Base-by-base conservation (phyloP, 2,888 invertebrate genomes). In the Synanthedon tipuliformis region DNA sequence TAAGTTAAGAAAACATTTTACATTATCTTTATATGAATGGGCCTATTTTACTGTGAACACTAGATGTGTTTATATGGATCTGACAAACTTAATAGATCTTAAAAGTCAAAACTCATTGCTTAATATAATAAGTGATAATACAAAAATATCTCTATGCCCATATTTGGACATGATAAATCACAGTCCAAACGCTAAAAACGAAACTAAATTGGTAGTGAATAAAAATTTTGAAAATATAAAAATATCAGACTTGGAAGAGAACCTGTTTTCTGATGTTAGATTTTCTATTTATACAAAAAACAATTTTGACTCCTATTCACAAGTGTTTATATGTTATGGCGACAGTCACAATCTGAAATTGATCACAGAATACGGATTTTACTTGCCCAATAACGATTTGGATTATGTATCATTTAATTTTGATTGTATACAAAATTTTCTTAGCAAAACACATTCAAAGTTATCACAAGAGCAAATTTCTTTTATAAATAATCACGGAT, bases 151-250 rank as follows among this genome's bases (percentile, higher is more conserved):
- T 4, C 76, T 97, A 51, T 95, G 95, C 57, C 97, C 97, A 0
- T 95, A 93, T 73, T 85, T 97, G 56, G 97, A 97, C 76, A 90
- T 97, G 83, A 93, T 97, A 58, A 97, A 97, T 84, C 97, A 97
- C 71, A 92, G 92, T 53, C 88, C 89, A 56, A 68, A 78, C 53
- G 90, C 91, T 3, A 79, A 81, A 57, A 92, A 93, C 60, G 85
- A 86, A 68, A 81, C 84, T 15, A 81, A 81, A 61, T 64, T 85
- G 53, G 54, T 80, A 56, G 72, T 84, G 11, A 73, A 73, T 57
- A 81, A 67, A 53, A 66, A 75, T 57, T 63, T 78, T 54, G 69
- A 75, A 56, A 75, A 77, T 61, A 57, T 82, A 16, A 70, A 65
- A 57, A 51, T 84, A 50, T 62, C 62, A 51, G 68, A 73, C 58